These are phyloP conservation scores for Boloria euphrosyne DNA, from an alignment of 2,888 invertebrate species.

Conservation along the genomic window DNA sequence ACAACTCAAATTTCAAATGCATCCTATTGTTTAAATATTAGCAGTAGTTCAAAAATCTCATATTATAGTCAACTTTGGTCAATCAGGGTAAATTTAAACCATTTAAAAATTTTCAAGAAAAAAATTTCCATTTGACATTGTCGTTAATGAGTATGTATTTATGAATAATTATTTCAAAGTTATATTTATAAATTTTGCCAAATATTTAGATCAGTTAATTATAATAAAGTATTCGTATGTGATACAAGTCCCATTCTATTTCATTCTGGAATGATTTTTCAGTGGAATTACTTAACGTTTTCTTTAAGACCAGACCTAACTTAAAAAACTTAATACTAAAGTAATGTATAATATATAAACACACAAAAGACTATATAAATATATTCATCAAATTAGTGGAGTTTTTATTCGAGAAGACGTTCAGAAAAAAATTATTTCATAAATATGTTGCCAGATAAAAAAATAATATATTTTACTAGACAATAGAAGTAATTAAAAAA, in stretches of 20 bases:
- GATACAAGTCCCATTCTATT: background rate
- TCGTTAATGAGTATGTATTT: no score
- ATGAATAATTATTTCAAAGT: background rate
- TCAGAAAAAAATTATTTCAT: background rate
- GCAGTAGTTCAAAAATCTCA: background rate
- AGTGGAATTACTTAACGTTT: background rate
- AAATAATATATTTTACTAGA: no score
- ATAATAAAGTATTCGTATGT: background rate
- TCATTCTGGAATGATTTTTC: conserved; percentile 1
- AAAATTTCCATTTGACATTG: no score
- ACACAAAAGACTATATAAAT: background rate
- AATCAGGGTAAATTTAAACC: background rate
- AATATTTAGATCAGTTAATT: background rate
- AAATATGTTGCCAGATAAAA: no score
- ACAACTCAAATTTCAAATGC: background rate
- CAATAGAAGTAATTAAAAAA: no score
- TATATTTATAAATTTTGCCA: background rate
- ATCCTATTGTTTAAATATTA: background rate
- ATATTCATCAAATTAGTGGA: conserved; percentile 9
- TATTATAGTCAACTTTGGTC: background rate
- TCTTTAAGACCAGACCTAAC: background rate
- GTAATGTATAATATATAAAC: conserved; percentile 6
- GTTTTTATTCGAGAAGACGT: conserved; percentile 9
- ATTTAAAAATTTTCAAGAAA: no score
- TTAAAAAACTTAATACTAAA: conserved; percentile 7